Base-by-base conservation (phyloP, 2,888 invertebrate genomes). In the Ectobius pallidus region DNA sequence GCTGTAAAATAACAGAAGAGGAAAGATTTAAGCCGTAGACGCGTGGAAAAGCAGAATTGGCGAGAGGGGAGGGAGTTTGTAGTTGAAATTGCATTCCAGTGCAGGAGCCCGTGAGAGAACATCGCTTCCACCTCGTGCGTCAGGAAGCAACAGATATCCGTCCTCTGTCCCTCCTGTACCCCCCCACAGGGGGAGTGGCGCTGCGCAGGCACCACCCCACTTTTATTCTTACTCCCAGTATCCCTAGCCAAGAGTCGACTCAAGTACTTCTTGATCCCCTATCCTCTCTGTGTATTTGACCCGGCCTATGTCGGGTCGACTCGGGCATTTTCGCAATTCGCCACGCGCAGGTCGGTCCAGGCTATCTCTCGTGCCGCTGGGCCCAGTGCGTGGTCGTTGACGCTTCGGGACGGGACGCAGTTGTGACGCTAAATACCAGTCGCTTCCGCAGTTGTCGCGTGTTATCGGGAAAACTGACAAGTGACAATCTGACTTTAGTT, bases 61-160 rank as follows among this genome's bases (percentile, higher is more conserved):
- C n/a, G 46, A 42, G 63, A 3, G 62, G 32, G n/a, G 42, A 1
- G 46, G 11, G 61, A 16, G 63, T 62, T 72, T 72, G 67, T 71
- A 67, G 52, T 72, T 69, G 74, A 74, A 74, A 74, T 74, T 74
- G 74, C 74, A 74, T 74, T 74, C 74, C 74, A 69, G 71, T 74
- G 71, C 74, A 74, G 62, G 72, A 44, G 71, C 52, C 71, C 69
- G 72, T 69, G 49, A 69, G 69, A 58, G 49, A 55, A 22, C 71
- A 71, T 68, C 69, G 46, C 71, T 71, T 71, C 71, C 71, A 67
- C 46, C 68, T 44, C 74, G 65, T 74, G 74, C 49, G 63, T 58
- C 69, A 42, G 58, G 73, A 72, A 72, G 71, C 74, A 74, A 74
- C 74, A 74, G 74, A 74, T 74, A 74, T 55, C 63, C 71, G 6